Conservation (phyloP, 2,113 vertebrate species). For the Eulemur macaco region DNA sequence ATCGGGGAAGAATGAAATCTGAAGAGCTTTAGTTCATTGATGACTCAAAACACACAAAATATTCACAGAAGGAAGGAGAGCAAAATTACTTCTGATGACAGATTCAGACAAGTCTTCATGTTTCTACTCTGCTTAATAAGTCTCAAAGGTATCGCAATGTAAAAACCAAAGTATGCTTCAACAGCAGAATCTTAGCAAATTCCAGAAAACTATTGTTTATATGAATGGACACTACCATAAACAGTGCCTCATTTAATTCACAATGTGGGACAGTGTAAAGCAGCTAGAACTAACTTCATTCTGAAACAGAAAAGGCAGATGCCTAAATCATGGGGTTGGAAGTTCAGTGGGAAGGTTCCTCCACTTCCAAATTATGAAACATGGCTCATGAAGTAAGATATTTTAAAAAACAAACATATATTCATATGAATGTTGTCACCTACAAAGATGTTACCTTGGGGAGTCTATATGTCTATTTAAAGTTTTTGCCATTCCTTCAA, state of each 20-base stretch:
- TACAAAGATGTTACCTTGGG: not conserved
- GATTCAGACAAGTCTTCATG: not conserved
- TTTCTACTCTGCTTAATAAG: not conserved
- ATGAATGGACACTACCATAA: not conserved
- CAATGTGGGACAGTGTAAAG: not conserved
- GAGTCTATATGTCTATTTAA: not conserved
- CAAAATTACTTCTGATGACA: not conserved
- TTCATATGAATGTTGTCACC: not conserved
- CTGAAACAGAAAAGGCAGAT: not conserved
- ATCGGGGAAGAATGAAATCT: not conserved
- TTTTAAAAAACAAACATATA: not conserved
- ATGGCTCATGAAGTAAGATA: not conserved
- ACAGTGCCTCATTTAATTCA: not conserved
- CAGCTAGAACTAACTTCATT: not conserved
- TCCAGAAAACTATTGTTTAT: not conserved
- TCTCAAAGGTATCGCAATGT: not conserved
- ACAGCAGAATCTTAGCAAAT: not conserved
- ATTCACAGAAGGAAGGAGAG: not conserved
- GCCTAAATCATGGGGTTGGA: not conserved
- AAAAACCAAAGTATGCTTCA: not conserved
- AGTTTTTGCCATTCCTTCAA: not conserved
- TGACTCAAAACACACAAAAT: not conserved
- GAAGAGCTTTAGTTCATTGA: not conserved
- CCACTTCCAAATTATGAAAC: not conserved
- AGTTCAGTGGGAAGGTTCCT: not conserved